Percentiles rank a stretch among this genome's conserved stretches.
Evolutionary conservation across 2,113 vertebrate genomes (phyloP).

Genomic region (Lethenteron reissneri): DNA sequence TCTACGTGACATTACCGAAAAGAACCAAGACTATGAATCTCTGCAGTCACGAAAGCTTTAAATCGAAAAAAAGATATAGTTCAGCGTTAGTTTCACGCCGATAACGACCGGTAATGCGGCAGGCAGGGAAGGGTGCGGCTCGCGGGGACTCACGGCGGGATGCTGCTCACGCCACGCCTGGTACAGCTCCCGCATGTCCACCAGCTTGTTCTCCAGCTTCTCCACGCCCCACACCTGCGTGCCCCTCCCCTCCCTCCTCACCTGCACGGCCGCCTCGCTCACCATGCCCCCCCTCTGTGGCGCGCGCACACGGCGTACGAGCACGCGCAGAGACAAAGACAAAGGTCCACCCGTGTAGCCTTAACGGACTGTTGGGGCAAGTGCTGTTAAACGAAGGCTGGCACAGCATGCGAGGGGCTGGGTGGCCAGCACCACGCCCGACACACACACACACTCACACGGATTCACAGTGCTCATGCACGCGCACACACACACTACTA

Average conservation of each 20-base stretch:
- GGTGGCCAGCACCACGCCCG: too few species aligned
- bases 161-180: conserved; percentile 62
- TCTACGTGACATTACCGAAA: too few species aligned
- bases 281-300: conserved; percentile 69
- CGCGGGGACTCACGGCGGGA: too few species aligned
- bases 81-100: too few species aligned
- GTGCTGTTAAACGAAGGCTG: too few species aligned
- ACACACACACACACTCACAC: conserved; percentile 1
- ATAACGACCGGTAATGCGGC: too few species aligned
- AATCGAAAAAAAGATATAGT: too few species aligned
- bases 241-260: conserved; percentile 56
- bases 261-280: conserved; percentile 89
- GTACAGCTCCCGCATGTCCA: conserved; percentile 93
- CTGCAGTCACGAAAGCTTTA: too few species aligned
- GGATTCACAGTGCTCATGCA: background rate
- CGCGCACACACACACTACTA: background rate
- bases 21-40: too few species aligned
- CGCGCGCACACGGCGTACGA: background rate
- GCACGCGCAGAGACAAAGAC: rapidly evolving
- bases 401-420: too few species aligned
- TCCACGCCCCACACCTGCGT: conserved; percentile 94
- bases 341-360: background rate
- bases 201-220: conserved; percentile 83
- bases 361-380: background rate
- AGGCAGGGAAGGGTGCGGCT: too few species aligned